Evolutionary conservation across 1,140 invertebrate species (phyloP), one percentile per base, ranked within the genome.

Genomic region (Caenorhabditis inopinata): DNA sequence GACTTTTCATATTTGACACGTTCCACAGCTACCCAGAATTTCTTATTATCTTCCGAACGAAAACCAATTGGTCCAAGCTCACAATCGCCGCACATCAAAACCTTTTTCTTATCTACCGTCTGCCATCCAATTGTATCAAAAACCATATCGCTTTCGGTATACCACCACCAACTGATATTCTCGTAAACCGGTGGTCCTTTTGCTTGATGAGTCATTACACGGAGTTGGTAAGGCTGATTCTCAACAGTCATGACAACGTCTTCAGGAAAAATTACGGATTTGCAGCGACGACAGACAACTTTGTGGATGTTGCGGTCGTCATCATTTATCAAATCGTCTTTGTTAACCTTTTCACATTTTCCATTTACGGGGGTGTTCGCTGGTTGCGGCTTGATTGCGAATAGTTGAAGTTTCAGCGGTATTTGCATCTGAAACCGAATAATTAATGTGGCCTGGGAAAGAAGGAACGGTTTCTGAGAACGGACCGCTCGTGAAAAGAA

Each of bases 81-180:
- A 35, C 84, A 85, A 38, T 85, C 84, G 7, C 84, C 84, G 68
- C 85, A 83, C 76, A 85, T 83, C 23, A 85, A 47, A 1, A 74
- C 53, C 74, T 85, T 85, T 45, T 76, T 79, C 14, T 62, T 85
- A 27, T 85, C 82, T 14, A 85, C 51, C 18, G 84, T 85, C 68
- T 85, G 82, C 84, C 84, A 85, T 14, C 84, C 83, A 21, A 84
- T 45, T 7, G 84, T 85, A 48, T 85, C 84, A 49, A 85, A 85
- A 16, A 47, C 82, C 53, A 85, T 62, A 29, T 85, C 84, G 38
- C 68, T 51, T 11, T 76, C 45, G 3, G 84, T 85, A 29, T 85
- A 62, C 84, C 84, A 85, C 84, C 84, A 85, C 74, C 79, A 79
- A 38, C 75, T 53, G 48, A 76, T 53, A 7, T 49, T 49, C 18